Conservation (phyloP, 2,888 invertebrate species). For the Empis stercorea region DNA sequence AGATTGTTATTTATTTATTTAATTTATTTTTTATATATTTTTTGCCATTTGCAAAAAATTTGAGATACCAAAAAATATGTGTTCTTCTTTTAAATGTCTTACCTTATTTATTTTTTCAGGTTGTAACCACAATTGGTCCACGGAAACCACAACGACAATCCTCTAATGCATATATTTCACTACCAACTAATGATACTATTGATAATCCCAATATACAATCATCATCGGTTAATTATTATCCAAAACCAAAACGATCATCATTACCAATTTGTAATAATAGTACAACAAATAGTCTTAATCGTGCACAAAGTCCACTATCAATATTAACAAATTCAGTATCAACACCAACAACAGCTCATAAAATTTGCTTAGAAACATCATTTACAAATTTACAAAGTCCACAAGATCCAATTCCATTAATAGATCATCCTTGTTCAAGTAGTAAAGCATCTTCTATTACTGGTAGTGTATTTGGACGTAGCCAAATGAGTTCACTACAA, state of each 20-base stretch:
- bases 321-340: slow-evolving; percentile 27
- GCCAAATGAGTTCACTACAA: slow-evolving; percentile 33
- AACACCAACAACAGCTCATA: slow-evolving; percentile 41
- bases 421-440: slow-evolving; percentile 22
- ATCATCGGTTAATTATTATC: slow-evolving; percentile 1
- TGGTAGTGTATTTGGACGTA: slow-evolving; percentile 33
- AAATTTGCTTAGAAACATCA: slow-evolving; percentile 59
- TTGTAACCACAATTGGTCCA: slow-evolving; percentile 66
- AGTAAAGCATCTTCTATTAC: slow-evolving; percentile 31
- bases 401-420: slow-evolving; percentile 18
- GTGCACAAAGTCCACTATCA: slow-evolving; percentile 41
- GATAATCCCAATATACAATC: slow-evolving; percentile 18
- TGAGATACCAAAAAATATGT: too few species aligned
- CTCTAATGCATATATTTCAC: slow-evolving; percentile 34
- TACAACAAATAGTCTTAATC: slow-evolving; percentile 14
- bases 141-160: slow-evolving; percentile 57
- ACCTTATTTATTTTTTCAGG: slow-evolving; percentile 41
- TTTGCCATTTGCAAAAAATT: too few species aligned
- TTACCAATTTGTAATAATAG: slow-evolving; percentile 23
- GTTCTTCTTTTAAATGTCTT: too few species aligned
- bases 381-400: slow-evolving; percentile 56
- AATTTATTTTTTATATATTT: too few species aligned
- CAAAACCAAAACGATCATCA: slow-evolving; percentile 19
- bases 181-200: slow-evolving; percentile 25
- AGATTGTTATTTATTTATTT: too few species aligned